Conservation (phyloP, 2,113 vertebrate genomes). For the Seriola aureovittata region DNA sequence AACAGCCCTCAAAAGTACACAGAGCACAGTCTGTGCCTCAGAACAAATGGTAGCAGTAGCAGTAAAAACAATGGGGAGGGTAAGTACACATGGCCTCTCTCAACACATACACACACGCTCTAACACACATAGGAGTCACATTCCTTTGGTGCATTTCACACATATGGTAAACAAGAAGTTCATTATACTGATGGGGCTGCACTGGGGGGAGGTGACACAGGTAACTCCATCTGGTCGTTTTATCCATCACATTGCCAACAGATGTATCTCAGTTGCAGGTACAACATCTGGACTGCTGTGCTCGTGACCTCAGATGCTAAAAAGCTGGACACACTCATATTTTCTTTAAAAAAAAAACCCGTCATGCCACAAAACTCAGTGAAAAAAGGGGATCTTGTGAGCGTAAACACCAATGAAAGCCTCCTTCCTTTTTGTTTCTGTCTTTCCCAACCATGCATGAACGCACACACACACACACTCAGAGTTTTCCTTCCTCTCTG, state of each 20-base stretch:
- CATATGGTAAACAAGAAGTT: slow-evolving; percentile 76
- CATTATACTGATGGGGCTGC: slow-evolving; percentile 63
- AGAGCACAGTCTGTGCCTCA: slow-evolving; percentile 58
- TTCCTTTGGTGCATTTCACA: slow-evolving; percentile 76
- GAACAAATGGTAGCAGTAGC: slow-evolving; percentile 76
- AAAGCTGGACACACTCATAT: slow-evolving; percentile 1
- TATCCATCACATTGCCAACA: slow-evolving; percentile 60
- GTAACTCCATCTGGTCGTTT: slow-evolving; percentile 69
- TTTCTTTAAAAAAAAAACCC: not conserved
- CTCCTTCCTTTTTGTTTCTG: slow-evolving; percentile 24
- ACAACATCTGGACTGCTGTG: slow-evolving; percentile 51
- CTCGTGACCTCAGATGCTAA: not conserved
- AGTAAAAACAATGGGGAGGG: slow-evolving; percentile 79
- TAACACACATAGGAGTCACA: slow-evolving; percentile 52
- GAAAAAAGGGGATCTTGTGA: slow-evolving; percentile 20
- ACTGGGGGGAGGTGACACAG: slow-evolving; percentile 51
- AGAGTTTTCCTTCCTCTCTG: slow-evolving; percentile 65
- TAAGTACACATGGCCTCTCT: slow-evolving; percentile 76
- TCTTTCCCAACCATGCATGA: slow-evolving; percentile 34
- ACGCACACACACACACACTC: slow-evolving; percentile 17
- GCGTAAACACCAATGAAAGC: slow-evolving; percentile 24
- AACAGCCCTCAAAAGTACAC: slow-evolving; percentile 62
- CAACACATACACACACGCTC: slow-evolving; percentile 52
- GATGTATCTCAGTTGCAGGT: slow-evolving; percentile 66
- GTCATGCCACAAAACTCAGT: not conserved